Evolutionary conservation across 1,140 invertebrate species (phyloP), one percentile per base, ranked within the genome.

Genomic region (Euwallacea fornicatus): DNA sequence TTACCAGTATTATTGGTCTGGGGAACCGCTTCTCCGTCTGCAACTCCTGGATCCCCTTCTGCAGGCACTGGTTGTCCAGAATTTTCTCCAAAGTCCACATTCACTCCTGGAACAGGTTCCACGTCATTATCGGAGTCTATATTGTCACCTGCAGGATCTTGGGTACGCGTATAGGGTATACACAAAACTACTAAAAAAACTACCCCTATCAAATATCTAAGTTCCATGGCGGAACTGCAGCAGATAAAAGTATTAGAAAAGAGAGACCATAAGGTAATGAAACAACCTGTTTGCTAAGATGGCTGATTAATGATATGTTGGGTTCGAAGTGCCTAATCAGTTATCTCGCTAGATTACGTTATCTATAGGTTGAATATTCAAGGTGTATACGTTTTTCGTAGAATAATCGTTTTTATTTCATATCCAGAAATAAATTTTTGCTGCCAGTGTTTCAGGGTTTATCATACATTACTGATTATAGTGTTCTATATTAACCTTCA

Each of bases 171-270:
- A 53, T 11, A 42, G 41, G 44, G 15, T 7, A 2, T 13, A 54
- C 15, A 16, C 7, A 55, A 69, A 6, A 44, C 16, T 21, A 69
- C 56, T 21, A 69, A 53, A 61, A 69, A 54, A 53, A 69, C 10
- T 60, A 69, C 16, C 21, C 44, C 44, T 54, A 68, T 60, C 21
- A 61, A 13, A 16, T 58, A 69, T 43, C 42, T 69, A 10, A 50
- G 67, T 69, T 69, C 67, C 67, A 69, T 69, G 41, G 15, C 62
- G 58, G 67, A 62, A 69, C 67, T 54, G n/a, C 16, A 33, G 21
- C 21, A 33, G 21, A 4, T 33, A 33, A 33, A 33, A 33, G 21
- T 33, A 33, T 33, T 33, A 33, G 21, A 4, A 33, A 33, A 33
- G 21, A 33, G 21, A 33, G 21, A 33, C 21, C 21, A 33, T 33